phyloP scores from a whole-genome alignment of 2,113 vertebrate genomes.

The Australoheros scitulus region DNA sequence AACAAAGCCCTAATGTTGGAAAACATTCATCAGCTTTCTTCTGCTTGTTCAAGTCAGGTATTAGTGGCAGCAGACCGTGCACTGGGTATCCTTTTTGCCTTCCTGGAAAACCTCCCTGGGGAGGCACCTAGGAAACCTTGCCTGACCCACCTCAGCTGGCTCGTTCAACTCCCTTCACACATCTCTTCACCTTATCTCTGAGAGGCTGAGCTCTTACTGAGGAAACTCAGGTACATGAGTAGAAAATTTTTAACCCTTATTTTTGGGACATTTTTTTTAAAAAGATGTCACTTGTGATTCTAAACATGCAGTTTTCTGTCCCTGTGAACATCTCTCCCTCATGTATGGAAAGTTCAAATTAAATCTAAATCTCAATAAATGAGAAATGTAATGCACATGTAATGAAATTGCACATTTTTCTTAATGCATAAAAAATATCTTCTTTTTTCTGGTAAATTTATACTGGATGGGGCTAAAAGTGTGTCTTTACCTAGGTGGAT shows the following conservation, averaged over 20 bases:
- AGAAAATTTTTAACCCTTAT: not conserved
- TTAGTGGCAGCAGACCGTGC: not conserved
- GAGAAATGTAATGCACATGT: accelerated
- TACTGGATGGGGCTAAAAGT: not conserved
- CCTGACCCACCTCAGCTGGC: not conserved
- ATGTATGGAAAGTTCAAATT: not conserved
- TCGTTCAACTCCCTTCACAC: not conserved
- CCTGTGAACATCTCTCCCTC: not conserved
- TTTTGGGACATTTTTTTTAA: not conserved
- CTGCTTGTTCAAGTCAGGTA: not conserved
- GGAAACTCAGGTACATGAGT: too few species aligned
- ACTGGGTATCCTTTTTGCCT: not conserved
- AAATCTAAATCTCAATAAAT: not conserved
- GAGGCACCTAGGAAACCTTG: not conserved
- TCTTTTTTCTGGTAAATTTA: not conserved
- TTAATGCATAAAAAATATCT: not conserved
- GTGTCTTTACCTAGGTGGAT: not conserved
- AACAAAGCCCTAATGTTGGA: not conserved
- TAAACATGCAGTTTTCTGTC: not conserved
- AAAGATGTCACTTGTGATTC: not conserved
- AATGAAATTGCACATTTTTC: not conserved
- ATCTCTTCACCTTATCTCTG: not conserved
- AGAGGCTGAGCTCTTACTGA: too few species aligned
- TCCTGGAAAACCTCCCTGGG: not conserved
- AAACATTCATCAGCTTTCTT: not conserved